Evolutionary conservation across 2,113 vertebrate genomes (phyloP).

Genomic region (Serilophus lunatus): DNA sequence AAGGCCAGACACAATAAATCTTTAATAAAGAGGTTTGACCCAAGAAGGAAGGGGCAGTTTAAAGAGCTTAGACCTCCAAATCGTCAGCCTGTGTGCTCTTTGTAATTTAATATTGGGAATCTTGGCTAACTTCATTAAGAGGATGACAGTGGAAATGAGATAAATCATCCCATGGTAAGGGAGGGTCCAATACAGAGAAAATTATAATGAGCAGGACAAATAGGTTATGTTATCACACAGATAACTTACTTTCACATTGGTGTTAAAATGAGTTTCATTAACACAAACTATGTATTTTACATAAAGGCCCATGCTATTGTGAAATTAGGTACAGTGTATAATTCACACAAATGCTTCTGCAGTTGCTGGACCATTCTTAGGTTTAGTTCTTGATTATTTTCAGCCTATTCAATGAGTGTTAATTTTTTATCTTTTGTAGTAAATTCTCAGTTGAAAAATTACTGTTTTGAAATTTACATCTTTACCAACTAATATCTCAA

Average conservation of each 20-base stretch:
- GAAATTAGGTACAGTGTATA: neutral
- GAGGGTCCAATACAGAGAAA: neutral
- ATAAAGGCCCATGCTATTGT: neutral
- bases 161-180: neutral
- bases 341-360: neutral
- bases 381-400: neutral
- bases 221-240: neutral
- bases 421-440: neutral
- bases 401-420: neutral
- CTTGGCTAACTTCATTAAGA: conserved; percentile 44
- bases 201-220: neutral
- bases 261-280: neutral
- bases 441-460: neutral
- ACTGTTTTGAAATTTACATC: neutral
- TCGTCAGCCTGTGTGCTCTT: neutral
- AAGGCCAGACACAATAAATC: conserved; percentile 50
- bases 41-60: neutral
- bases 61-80: conserved; percentile 21
- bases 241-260: neutral
- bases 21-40: conserved; percentile 44
- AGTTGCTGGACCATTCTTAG: neutral
- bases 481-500: neutral
- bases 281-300: neutral
- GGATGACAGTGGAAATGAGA: conserved; percentile 31
- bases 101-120: conserved; percentile 46